phyloP scores from a whole-genome alignment of 2,888 invertebrate species.

The Petrophora chlorosata region DNA sequence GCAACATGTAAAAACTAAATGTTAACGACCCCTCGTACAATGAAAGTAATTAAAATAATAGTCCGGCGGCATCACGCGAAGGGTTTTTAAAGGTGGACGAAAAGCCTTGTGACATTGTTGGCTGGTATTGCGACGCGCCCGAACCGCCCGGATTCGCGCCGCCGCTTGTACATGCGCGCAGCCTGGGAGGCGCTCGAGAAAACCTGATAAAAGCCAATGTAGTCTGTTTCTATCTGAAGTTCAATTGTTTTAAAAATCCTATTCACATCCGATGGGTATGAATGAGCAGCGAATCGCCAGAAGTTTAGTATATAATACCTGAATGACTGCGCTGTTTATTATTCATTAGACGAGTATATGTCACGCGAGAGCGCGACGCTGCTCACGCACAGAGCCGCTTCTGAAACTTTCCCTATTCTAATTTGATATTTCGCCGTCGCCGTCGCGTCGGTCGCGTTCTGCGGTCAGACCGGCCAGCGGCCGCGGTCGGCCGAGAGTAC shows the following conservation, averaged over 20 bases:
- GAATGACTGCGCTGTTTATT: slow-evolving; percentile 78
- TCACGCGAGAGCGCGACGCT: slow-evolving; percentile 78
- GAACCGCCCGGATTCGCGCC: slow-evolving; percentile 23
- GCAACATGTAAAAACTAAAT: slow-evolving; percentile 58
- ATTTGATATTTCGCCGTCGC: slow-evolving; percentile 3
- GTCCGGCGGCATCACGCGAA: slow-evolving; percentile 71
- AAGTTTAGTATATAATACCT: too few relatives aligned
- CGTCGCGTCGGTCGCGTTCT: too few relatives aligned
- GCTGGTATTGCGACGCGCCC: slow-evolving; percentile 38
- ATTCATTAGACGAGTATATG: slow-evolving; percentile 79
- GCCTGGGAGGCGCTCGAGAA: slow-evolving; percentile 29
- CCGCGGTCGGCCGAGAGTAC: too few relatives aligned
- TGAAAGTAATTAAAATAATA: slow-evolving; percentile 81
- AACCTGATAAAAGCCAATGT: slow-evolving; percentile 50
- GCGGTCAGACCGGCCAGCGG: too few relatives aligned
- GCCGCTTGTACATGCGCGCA: not conserved
- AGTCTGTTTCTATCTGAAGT: slow-evolving; percentile 59
- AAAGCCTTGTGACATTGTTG: slow-evolving; percentile 48
- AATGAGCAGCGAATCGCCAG: slow-evolving; percentile 77
- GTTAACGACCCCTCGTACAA: slow-evolving; percentile 65
- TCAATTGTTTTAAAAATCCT: slow-evolving; percentile 72
- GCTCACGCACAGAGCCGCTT: slow-evolving; percentile 64
- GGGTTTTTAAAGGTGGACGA: slow-evolving; percentile 59
- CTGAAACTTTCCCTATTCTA: slow-evolving; percentile 64
- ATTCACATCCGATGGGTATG: slow-evolving; percentile 75